Evolutionary conservation across 1,140 invertebrate genomes (phyloP).

Genomic region (Zaprionus davidi): DNA sequence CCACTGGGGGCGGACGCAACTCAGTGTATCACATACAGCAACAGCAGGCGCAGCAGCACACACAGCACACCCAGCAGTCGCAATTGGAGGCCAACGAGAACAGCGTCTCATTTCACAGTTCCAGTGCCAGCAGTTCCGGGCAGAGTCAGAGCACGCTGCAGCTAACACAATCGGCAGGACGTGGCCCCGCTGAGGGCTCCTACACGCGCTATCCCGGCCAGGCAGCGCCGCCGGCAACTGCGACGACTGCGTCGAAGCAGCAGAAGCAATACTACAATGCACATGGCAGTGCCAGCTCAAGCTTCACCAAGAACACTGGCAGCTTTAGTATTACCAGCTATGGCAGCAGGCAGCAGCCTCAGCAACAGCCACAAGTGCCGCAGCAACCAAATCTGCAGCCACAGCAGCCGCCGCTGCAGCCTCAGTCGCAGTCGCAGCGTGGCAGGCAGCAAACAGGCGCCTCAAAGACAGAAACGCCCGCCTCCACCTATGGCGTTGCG

Average conservation of each 20-base stretch:
- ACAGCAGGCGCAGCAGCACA: constrained; percentile 57
- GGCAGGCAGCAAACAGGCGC: constrained; percentile 20
- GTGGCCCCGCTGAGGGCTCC: constrained; percentile 67
- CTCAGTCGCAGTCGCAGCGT: constrained; percentile 10
- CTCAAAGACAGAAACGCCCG: constrained; percentile 63
- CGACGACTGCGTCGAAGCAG: constrained; percentile 19
- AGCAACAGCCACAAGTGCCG: constrained; percentile 32
- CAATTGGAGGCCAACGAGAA: constrained; percentile 52
- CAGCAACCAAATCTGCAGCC: constrained; percentile 28
- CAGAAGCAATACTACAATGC: constrained; percentile 72
- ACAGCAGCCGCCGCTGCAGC: constrained; percentile 27
- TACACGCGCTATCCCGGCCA: constrained; percentile 61
- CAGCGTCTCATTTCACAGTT: constrained; percentile 63
- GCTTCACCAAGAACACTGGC: constrained; percentile 69
- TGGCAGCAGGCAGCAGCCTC: constrained; percentile 59
- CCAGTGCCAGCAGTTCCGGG: constrained; percentile 53
- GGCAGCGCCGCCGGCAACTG: constrained; percentile 17
- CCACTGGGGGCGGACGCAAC: constrained; percentile 60
- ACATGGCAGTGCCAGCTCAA: constrained; percentile 71
- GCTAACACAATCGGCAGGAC: constrained; percentile 57
- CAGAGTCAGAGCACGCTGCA: constrained; percentile 59
- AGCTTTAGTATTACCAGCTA: constrained; percentile 77
- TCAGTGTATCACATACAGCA: constrained; percentile 72
- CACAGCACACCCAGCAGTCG: constrained; percentile 49
- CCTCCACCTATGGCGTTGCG: constrained; percentile 65